Evolutionary conservation across 2,113 vertebrate species (phyloP).

Genomic region (Nannospalax galili): DNA sequence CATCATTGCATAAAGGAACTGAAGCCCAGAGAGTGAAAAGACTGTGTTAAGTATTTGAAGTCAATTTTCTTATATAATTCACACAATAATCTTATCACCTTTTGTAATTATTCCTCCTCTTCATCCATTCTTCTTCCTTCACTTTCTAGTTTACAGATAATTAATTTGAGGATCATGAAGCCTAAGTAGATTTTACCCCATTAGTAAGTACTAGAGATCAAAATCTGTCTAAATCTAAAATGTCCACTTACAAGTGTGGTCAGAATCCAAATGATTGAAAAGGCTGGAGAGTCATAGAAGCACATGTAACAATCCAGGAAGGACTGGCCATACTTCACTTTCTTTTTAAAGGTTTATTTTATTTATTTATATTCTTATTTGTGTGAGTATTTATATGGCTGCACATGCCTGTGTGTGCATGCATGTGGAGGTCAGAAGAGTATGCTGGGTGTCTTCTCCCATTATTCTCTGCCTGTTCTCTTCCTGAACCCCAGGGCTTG

Average conservation of each 20-base stretch:
- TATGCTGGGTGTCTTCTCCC: no score
- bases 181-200: not conserved
- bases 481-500: not conserved
- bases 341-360: no score
- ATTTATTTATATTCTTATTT: not conserved
- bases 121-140: not conserved
- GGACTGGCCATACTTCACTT: not conserved
- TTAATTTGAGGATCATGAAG: not conserved
- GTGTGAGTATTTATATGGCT: not conserved
- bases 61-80: conserved; percentile 24
- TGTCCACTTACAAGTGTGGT: not conserved
- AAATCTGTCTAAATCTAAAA: not conserved
- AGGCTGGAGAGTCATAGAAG: not conserved
- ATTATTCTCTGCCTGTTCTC: not conserved
- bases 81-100: not conserved
- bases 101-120: not conserved
- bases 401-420: not conserved
- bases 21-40: not conserved
- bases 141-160: not conserved
- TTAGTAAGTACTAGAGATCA: not conserved
- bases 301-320: not conserved
- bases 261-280: not conserved
- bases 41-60: not conserved
- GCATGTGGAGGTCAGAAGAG: not conserved
- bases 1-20: not conserved